These are phyloP conservation scores for Clytia hemisphaerica DNA, from an alignment of 30 jellyfish, hydroid and myxozoan genomes.

Conservation along the genomic window DNA sequence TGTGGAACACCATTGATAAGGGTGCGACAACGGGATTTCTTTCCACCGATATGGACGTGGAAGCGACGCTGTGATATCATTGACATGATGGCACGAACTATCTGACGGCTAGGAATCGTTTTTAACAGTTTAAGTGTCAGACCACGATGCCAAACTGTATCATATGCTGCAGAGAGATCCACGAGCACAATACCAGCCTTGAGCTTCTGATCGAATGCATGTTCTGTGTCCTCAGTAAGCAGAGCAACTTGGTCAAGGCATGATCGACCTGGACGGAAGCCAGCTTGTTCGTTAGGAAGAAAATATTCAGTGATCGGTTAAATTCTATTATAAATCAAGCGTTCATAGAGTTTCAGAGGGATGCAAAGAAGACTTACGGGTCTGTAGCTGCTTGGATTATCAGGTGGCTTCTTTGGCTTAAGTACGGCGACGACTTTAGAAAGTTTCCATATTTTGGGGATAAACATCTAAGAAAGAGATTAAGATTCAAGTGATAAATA, in stretches of 20 bases:
- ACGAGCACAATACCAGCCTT: conserved; percentile 13
- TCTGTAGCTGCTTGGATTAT: conserved; percentile 12
- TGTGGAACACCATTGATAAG: background rate
- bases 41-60: background rate
- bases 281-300: conserved; percentile 5
- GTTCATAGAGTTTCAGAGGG: background rate
- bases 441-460: no score
- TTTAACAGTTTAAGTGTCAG: background rate
- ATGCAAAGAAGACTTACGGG: background rate
- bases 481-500: no score
- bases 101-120: background rate
- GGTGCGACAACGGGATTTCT: background rate
- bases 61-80: background rate
- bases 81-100: background rate
- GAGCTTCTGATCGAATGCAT: background rate
- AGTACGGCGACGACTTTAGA: no score
- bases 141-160: background rate
- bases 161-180: conserved; percentile 8
- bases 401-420: conserved; percentile 1
- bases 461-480: no score
- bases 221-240: conserved; percentile 5
- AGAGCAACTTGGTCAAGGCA: background rate
- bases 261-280: conserved; percentile 12
- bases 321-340: background rate
- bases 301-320: background rate